These are phyloP conservation scores for Plemyria rubiginata DNA, from an alignment of 2,888 invertebrate species.

Conservation along the genomic window DNA sequence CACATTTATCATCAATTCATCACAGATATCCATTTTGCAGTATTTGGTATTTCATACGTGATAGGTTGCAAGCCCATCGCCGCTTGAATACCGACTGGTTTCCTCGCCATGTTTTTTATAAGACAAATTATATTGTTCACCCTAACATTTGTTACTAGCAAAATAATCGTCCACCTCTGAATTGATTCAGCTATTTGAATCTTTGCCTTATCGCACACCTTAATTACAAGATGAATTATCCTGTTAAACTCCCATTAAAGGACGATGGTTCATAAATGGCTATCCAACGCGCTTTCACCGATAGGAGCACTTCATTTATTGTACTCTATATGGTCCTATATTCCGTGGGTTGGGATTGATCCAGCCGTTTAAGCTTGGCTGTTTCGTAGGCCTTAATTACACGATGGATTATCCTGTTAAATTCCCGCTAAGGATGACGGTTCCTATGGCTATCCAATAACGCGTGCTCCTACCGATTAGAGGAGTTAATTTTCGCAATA, in stretches of 20 bases:
- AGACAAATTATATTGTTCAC: background rate
- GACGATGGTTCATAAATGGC: slow-evolving; percentile 58
- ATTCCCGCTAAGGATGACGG: slow-evolving; percentile 54
- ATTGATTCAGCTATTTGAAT: slow-evolving; percentile 11
- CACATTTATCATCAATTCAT: too few species aligned
- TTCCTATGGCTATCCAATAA: slow-evolving; percentile 59
- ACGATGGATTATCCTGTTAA: slow-evolving; percentile 47
- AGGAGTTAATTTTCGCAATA: slow-evolving; percentile 66
- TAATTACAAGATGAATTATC: slow-evolving; percentile 57
- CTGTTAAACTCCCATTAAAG: slow-evolving; percentile 46
- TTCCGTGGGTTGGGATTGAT: background rate
- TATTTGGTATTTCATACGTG: too few species aligned
- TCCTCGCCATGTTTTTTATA: background rate
- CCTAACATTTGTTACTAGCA: background rate
- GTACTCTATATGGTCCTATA: background rate
- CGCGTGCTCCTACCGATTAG: slow-evolving; percentile 68
- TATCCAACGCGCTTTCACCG: slow-evolving; percentile 62
- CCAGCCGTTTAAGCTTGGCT: slow-evolving; percentile 13
- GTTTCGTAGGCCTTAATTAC: slow-evolving; percentile 55
- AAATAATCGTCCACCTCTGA: background rate
- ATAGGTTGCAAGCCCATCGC: too few species aligned
- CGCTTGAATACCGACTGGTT: too few species aligned
- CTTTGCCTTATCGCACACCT: slow-evolving; percentile 35
- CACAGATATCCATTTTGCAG: too few species aligned
- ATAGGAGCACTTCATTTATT: slow-evolving; percentile 62